Conservation (phyloP, 1,140 invertebrate species). For the Propsilocerus akamusi region DNA sequence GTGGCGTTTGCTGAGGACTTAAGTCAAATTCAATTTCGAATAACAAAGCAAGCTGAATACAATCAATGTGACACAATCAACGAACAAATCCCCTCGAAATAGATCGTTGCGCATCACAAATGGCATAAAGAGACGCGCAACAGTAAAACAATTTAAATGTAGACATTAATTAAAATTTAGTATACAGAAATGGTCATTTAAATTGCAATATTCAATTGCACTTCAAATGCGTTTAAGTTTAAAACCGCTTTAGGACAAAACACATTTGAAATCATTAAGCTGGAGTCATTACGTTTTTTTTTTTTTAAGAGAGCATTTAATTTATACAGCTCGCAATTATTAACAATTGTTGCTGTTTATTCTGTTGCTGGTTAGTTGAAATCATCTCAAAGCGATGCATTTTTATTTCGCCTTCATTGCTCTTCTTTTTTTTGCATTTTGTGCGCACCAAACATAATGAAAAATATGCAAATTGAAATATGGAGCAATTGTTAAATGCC, state of each 20-base stretch:
- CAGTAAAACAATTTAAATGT: background rate
- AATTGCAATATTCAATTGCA: background rate
- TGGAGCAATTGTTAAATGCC: slow-evolving; percentile 3
- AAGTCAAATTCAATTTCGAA: background rate
- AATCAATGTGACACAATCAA: background rate
- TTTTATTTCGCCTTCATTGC: no score
- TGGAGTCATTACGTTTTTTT: background rate
- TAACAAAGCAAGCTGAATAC: background rate
- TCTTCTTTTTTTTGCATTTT: no score
- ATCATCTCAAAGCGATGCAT: no score
- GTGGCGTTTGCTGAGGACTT: no score
- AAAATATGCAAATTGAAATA: background rate
- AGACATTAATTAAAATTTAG: slow-evolving; percentile 2
- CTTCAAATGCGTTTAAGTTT: no score
- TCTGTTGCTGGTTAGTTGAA: no score
- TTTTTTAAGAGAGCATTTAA: no score
- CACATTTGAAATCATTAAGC: slow-evolving; percentile 3
- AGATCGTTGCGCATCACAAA: background rate
- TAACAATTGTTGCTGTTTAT: no score
- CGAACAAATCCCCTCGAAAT: background rate
- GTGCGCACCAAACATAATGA: no score
- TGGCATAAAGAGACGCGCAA: background rate
- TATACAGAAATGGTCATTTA: background rate
- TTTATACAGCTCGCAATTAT: no score
- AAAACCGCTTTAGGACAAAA: slow-evolving; percentile 4